A percentile compares a stretch with the other conserved stretches of the same genome.
phyloP scores from a whole-genome alignment of 2,113 vertebrate genomes.

The Coreoperca whiteheadi region DNA sequence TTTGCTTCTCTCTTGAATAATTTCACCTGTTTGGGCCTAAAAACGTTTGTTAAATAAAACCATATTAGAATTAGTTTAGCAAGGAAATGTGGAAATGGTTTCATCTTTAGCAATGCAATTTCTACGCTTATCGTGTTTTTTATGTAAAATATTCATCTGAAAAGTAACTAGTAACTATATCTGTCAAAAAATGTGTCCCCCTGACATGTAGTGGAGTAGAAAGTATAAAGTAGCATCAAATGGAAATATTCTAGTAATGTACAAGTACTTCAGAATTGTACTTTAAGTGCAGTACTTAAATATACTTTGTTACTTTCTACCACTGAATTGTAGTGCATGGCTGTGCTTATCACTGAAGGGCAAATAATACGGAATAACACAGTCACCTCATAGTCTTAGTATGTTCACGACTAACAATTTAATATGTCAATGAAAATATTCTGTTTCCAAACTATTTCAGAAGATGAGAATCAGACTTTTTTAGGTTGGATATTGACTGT shows the following conservation, averaged over 20 bases:
- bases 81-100: neutral
- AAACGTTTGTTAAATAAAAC: neutral
- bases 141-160: neutral
- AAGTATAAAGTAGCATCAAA: constrained; percentile 5
- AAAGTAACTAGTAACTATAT: neutral
- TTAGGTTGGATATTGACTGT: neutral
- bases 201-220: neutral
- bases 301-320: neutral
- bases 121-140: neutral
- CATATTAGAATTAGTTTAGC: neutral
- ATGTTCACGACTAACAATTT: neutral
- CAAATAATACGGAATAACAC: neutral
- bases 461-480: neutral
- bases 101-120: neutral
- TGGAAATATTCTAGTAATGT: neutral
- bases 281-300: neutral
- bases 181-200: neutral
- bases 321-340: neutral
- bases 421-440: neutral
- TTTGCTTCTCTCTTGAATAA: neutral
- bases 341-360: neutral
- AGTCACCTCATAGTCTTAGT: too few species aligned
- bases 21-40: neutral
- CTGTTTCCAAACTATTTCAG: neutral
- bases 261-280: neutral